Base-by-base conservation (phyloP, 2,797 vertebrate genomes). In the Pangasius larnaudii region DNA sequence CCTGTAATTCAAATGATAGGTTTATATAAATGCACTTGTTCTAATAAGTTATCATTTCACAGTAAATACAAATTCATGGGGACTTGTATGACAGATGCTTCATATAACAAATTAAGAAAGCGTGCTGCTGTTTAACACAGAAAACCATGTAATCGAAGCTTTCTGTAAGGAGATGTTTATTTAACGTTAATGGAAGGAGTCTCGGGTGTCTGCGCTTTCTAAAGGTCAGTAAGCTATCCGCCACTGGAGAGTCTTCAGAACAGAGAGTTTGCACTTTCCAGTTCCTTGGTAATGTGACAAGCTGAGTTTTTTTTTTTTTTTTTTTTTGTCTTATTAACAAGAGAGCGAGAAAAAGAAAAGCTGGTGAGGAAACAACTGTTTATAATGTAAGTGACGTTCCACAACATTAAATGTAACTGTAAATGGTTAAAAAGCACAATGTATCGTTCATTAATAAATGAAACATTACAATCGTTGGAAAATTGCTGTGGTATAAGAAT, bases 171-270 rank as follows among this genome's bases (percentile, higher is more conserved):
- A 42, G 39, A 83, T 65, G 61, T 11, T 65, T 83, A 65, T 65
- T 63, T 83, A 65, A 65, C 0, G 14, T n/a, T 61, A 82, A 61
- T 46, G 22, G 53, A 80, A 59, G 19, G 10, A 58, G 78, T 82
- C 24, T 61, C 22, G 2, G 58, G 58, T 81, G 79, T 81, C 79
- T 5, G 2, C 3, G 33, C 24, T 83, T 83, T 83, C 13, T 30
- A 65, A 83, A 83, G 80, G 59, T 83, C 39, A 83, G 80, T 49
- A 83, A 83, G 27, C 39, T 83, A 49, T 30, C 24, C 27, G 3
- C 80, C 59, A 63, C 80, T 49, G 42, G 14, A 63, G 59, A 63
- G 61, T 63, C 27, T 16, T 65, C 1, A 14, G 14, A 46, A 46
- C 42, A 46, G 42, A 46, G 42, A 46, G 42, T 46, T 46, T 46